A percentile compares a stretch with the other conserved stretches of the same genome.
phyloP scores from a whole-genome alignment of 2,113 vertebrate species.

The Aplodontia rufa region DNA sequence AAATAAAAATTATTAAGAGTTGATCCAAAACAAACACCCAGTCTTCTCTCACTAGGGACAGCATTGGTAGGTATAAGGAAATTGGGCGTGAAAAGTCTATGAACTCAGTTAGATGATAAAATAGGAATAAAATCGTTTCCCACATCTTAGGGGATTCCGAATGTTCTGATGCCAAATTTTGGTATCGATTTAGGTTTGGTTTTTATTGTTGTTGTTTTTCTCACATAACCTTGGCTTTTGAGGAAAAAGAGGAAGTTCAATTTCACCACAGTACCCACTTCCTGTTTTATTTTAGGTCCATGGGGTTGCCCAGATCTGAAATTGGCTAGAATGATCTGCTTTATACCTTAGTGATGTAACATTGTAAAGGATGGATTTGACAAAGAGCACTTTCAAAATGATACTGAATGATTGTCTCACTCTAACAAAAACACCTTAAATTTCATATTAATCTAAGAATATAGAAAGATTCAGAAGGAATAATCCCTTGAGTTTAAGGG shows the following conservation, averaged over 20 bases:
- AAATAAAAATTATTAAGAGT: background rate
- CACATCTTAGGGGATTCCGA: background rate
- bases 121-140: background rate
- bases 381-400: conserved; percentile 46
- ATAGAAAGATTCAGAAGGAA: conserved; percentile 7
- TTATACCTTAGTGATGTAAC: conserved; percentile 8
- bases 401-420: background rate
- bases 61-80: background rate
- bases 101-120: background rate
- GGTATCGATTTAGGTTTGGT: conserved; percentile 51
- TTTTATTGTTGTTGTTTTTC: background rate
- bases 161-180: background rate
- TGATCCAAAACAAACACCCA: background rate
- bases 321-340: background rate
- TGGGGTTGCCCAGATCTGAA: conserved; percentile 49
- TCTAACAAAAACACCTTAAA: background rate
- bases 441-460: background rate
- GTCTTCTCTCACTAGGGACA: background rate
- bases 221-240: conserved; percentile 71
- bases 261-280: conserved; percentile 51
- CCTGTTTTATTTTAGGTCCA: conserved; percentile 42
- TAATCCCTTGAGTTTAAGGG: background rate
- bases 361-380: background rate
- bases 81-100: background rate
- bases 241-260: conserved; percentile 68